Conservation (phyloP, 53 echinoderm and acorn worm species). For the Actinopyga echinites region DNA sequence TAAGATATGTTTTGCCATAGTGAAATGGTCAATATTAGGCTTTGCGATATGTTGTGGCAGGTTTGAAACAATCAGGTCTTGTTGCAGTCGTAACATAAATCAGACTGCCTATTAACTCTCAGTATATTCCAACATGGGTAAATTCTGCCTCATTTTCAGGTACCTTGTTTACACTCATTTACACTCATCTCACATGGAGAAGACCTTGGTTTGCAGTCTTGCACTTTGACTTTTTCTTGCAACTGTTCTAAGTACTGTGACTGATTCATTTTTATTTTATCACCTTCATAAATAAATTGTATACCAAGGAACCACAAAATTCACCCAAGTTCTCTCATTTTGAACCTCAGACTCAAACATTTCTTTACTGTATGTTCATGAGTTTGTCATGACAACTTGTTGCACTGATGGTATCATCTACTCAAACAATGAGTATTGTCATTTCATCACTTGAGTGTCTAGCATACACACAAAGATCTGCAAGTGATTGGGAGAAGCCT, state of each 20-base stretch:
- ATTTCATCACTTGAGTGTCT: neutral
- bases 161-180: too few species aligned
- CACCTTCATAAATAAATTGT: neutral
- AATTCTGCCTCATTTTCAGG: neutral
- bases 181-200: too few species aligned
- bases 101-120: too few species aligned
- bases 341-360: too few species aligned
- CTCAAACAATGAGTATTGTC: too few species aligned
- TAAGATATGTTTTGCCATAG: constrained; percentile 38
- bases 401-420: constrained; percentile 22
- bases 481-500: constrained; percentile 30
- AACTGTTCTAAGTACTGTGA: too few species aligned
- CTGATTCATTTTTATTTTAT: too few species aligned
- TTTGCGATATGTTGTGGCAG: constrained; percentile 8
- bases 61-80: neutral
- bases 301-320: neutral
- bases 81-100: too few species aligned
- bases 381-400: too few species aligned
- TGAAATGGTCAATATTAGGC: neutral
- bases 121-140: neutral
- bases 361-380: too few species aligned
- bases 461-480: constrained; percentile 10
- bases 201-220: too few species aligned
- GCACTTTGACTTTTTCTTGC: too few species aligned
- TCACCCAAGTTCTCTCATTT: neutral